Conservation (phyloP, 2,888 invertebrate species). For the Aproaerema taeniolella region DNA sequence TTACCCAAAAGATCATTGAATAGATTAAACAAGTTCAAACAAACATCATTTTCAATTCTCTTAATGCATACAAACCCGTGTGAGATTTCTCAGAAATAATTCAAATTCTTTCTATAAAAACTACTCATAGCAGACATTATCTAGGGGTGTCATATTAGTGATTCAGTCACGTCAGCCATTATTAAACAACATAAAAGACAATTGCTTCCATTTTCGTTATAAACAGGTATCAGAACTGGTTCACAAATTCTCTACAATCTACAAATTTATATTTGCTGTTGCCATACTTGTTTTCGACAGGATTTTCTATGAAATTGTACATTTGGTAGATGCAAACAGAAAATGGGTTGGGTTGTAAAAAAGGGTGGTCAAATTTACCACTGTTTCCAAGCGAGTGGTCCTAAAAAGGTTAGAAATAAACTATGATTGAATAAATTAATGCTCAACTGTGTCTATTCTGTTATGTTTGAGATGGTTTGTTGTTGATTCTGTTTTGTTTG, state of each 20-base stretch:
- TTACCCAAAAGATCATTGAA: too few species aligned
- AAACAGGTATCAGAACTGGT: constrained; percentile 20
- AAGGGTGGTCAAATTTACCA: constrained; percentile 35
- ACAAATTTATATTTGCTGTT: background rate
- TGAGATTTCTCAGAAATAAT: too few species aligned
- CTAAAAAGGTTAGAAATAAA: too few species aligned
- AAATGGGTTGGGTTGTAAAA: constrained; percentile 14
- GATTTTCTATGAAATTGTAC: background rate
- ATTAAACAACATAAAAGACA: constrained; percentile 31
- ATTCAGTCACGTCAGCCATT: constrained; percentile 13
- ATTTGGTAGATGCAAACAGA: too few species aligned
- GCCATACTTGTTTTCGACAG: background rate
- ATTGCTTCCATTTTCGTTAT: constrained; percentile 30
- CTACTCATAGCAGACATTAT: too few species aligned
- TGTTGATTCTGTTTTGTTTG: background rate
- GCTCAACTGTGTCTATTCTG: constrained; percentile 30
- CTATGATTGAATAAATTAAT: constrained; percentile 37
- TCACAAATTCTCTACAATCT: constrained; percentile 15
- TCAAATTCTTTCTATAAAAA: too few species aligned
- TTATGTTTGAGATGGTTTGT: background rate
- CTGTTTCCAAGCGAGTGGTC: constrained; percentile 39
- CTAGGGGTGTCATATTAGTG: too few species aligned
- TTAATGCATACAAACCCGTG: too few species aligned
- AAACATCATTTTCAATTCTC: too few species aligned
- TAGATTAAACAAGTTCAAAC: too few species aligned